Conservation (phyloP, 2,113 vertebrate species). For the Athene cunicularia region DNA sequence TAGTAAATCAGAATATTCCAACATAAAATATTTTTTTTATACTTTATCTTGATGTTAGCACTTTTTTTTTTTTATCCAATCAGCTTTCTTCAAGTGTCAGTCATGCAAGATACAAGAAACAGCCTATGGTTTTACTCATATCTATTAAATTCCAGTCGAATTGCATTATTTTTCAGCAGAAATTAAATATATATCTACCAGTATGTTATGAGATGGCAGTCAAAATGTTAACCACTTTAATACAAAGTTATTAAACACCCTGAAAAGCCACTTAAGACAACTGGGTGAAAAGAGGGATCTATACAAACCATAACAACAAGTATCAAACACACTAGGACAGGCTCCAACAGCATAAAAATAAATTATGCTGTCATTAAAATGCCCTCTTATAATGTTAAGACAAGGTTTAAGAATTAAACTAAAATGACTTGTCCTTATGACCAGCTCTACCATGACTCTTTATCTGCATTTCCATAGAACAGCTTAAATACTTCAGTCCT, state of each 20-base stretch:
- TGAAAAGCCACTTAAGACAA: background rate
- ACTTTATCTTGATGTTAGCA: background rate
- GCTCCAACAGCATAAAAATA: background rate
- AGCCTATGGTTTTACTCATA: background rate
- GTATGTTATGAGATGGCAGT: background rate
- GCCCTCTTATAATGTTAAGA: background rate
- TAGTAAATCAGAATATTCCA: background rate
- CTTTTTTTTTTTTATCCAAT: background rate
- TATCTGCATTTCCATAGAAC: background rate
- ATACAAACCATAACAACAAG: background rate
- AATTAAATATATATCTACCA: background rate
- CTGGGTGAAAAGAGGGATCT: background rate
- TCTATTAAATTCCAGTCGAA: background rate
- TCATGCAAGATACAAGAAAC: background rate
- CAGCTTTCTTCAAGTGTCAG: background rate
- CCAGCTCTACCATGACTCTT: background rate
- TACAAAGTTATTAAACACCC: background rate
- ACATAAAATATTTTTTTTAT: background rate
- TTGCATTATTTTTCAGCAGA: background rate
- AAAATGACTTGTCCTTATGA: background rate
- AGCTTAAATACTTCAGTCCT: background rate
- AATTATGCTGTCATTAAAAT: background rate
- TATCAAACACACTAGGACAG: background rate
- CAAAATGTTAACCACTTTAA: background rate
- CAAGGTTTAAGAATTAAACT: background rate